Conservation (phyloP, 2,113 vertebrate species). For the Sinocyclocheilus anophthalmus region DNA sequence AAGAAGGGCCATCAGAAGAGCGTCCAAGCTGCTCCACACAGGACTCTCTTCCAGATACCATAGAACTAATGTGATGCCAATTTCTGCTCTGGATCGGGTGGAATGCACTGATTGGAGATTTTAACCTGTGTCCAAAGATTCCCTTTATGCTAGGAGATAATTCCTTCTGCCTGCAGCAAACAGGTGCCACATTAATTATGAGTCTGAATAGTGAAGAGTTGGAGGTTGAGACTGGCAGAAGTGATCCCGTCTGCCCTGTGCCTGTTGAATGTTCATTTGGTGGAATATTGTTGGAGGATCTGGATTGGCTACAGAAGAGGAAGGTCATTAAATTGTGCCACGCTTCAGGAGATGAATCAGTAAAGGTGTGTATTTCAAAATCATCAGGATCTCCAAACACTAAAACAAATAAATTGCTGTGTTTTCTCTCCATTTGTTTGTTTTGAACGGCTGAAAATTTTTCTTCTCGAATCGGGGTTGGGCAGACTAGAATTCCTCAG, state of each 20-base stretch:
- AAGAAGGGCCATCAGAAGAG: conserved; percentile 67
- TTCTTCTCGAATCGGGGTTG: no score
- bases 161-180: conserved; percentile 79
- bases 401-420: neutral
- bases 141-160: conserved; percentile 64
- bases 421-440: no score
- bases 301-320: conserved; percentile 95
- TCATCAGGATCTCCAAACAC: neutral
- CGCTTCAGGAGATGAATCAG: conserved; percentile 67
- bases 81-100: conserved; percentile 71
- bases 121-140: conserved; percentile 73
- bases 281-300: conserved; percentile 81
- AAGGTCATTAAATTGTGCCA: conserved; percentile 86
- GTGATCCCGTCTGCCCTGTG: conserved; percentile 55
- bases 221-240: conserved; percentile 60
- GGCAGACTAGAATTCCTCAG: conserved; percentile 61
- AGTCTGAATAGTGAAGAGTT: conserved; percentile 67
- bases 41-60: conserved; percentile 65
- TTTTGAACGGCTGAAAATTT: no score
- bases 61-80: conserved; percentile 76
- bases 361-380: conserved; percentile 78
- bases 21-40: conserved; percentile 63
- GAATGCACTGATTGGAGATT: conserved; percentile 87
- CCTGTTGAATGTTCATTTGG: conserved; percentile 76
- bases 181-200: conserved; percentile 75